Evolutionary conservation across 1,140 invertebrate genomes (phyloP), one percentile per base, ranked within the genome.

Genomic region (Cyclina sinensis): DNA sequence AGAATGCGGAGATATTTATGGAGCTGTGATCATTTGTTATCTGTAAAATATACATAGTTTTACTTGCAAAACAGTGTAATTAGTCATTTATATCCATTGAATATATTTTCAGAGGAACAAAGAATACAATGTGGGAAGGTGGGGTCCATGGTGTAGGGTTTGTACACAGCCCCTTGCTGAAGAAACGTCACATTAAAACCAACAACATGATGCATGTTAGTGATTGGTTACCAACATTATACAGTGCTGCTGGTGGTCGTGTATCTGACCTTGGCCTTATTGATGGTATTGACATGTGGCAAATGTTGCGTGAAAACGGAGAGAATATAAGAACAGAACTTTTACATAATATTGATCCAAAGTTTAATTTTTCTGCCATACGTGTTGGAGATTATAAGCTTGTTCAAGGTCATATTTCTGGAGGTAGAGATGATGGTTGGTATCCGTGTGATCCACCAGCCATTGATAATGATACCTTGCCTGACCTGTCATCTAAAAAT

Each of bases 151-250:
- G 97, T 0, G 96, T 97, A 0, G 97, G 97, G 0, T 97, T 98
- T n/a, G 95, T 99, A 86, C 98, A 98, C 98, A 97, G 97, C 2
- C 96, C 97, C 57, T 97, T 97, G 96, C 95, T 96, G 21, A 94
- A 93, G 43, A 92, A 91, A 12, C 82, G 90, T 37, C 89, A 91
- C 16, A 92, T 97, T 79, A 96, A 98, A 0, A 96, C 97, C 0
- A 95, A 96, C 0, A 97, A 98, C 92, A 95, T 97, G 35, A 96
- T 98, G 95, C 98, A 99, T 93, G 97, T 99, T 18, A 96, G 96
- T 0, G 98, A 99, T 95, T 99, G 98, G 98, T 93, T 99, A 27
- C 98, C 98, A 0, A 99, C 98, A 0, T 92, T 99, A 0, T 95
- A 94, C 73, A 83, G 82, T 87, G 93, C 94, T 24, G 95, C 95